Conservation (phyloP, 2,797 vertebrate species). For the Hippocampus kuda region DNA sequence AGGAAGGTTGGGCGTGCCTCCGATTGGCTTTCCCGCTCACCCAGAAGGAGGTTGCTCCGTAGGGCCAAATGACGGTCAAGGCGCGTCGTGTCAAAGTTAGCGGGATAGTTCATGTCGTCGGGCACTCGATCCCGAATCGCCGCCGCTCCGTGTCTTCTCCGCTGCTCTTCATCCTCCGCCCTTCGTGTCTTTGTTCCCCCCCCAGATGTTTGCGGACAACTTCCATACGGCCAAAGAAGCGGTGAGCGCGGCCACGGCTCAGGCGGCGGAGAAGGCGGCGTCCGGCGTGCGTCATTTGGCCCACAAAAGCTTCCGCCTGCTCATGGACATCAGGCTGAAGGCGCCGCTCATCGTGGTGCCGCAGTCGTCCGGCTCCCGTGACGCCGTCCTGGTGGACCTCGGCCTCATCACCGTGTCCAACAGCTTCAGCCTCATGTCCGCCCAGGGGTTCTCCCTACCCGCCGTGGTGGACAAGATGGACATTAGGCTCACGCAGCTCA, state of each 20-base stretch:
- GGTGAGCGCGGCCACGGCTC: conserved; percentile 78
- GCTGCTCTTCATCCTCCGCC: too few species aligned
- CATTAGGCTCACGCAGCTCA: conserved; percentile 81
- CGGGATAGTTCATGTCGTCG: too few species aligned
- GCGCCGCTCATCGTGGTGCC: conserved; percentile 88
- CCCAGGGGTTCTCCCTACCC: conserved; percentile 67
- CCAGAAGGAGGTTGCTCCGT: too few species aligned
- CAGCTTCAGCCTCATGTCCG: conserved; percentile 47
- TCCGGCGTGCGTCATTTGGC: conserved; percentile 85
- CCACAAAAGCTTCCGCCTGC: conserved; percentile 82
- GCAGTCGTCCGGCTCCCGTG: conserved; percentile 77
- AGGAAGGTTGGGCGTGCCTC: too few species aligned
- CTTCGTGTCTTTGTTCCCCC: not conserved
- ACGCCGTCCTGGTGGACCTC: conserved; percentile 79
- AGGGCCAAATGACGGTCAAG: too few species aligned
- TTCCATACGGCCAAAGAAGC: conserved; percentile 80
- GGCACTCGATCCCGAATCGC: too few species aligned
- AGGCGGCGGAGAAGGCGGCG: conserved; percentile 88
- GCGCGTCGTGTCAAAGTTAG: too few species aligned
- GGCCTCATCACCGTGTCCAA: conserved; percentile 84
- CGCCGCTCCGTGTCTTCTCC: too few species aligned
- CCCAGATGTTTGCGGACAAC: conserved; percentile 52
- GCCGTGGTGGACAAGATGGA: conserved; percentile 83
- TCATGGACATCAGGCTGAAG: conserved; percentile 79
- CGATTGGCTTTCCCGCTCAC: too few species aligned